These are phyloP conservation scores for Coccyzus lansbergi DNA, from an alignment of 2,797 vertebrate species.

Conservation along the genomic window DNA sequence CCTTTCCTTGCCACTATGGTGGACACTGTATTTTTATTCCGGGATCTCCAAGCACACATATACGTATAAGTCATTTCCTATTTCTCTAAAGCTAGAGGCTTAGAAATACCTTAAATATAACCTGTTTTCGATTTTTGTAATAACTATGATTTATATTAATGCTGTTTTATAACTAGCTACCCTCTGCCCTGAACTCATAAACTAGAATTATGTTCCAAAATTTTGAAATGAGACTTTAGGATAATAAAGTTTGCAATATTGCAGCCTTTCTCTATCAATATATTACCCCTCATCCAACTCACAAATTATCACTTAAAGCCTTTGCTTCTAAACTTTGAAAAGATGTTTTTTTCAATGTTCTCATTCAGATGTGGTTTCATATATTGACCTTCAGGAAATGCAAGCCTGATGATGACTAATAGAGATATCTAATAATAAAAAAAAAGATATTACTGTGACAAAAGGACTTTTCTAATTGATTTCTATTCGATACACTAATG, in stretches of 20 bases:
- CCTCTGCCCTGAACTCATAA: background rate
- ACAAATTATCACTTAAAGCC: background rate
- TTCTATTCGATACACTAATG: background rate
- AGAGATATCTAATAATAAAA: background rate
- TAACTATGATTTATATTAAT: slow-evolving; percentile 42
- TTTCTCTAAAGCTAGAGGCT: background rate
- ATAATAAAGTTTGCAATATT: background rate
- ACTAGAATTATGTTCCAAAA: background rate
- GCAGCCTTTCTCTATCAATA: background rate
- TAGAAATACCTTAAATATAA: slow-evolving; percentile 18
- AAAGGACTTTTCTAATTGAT: background rate
- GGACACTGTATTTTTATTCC: background rate
- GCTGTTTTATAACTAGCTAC: background rate
- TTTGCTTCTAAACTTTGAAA: background rate
- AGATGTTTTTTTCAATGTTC: background rate
- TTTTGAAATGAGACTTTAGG: background rate
- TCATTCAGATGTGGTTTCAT: background rate
- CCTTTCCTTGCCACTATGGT: background rate
- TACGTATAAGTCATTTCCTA: background rate
- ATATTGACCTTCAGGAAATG: background rate
- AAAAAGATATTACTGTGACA: background rate
- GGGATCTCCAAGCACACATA: background rate
- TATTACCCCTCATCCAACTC: background rate
- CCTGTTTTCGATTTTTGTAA: slow-evolving; percentile 24
- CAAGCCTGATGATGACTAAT: background rate